Conservation (phyloP, 2,888 invertebrate genomes). For the Apamea anceps region DNA sequence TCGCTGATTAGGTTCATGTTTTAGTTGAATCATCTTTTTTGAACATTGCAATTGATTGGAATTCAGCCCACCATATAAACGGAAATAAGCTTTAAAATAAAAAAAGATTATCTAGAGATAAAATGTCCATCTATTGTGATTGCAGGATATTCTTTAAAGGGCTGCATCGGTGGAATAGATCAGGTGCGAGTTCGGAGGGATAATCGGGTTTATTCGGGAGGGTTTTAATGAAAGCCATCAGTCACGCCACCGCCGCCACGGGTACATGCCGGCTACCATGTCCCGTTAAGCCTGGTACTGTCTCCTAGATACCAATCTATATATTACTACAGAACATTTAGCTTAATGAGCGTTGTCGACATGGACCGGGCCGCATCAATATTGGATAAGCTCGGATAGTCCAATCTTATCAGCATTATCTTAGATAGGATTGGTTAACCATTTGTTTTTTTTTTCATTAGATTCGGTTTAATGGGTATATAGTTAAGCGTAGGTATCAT, state of each 20-base stretch:
- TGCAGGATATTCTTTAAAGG: conserved; percentile 54
- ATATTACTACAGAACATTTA: conserved; percentile 52
- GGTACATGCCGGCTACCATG: conserved; percentile 49
- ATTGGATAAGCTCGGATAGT: conserved; percentile 47
- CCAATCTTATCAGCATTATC: conserved; percentile 54
- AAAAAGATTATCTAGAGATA: conserved; percentile 7
- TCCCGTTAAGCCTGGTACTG: conserved; percentile 53
- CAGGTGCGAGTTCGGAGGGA: conserved; percentile 72
- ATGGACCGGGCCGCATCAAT: conserved; percentile 51
- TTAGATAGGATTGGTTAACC: conserved; percentile 36
- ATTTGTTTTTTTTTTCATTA: conserved; percentile 40
- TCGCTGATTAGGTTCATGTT: neutral
- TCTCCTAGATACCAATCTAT: conserved; percentile 58
- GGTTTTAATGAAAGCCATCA: conserved; percentile 77
- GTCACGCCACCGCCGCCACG: conserved; percentile 67
- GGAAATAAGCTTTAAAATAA: neutral
- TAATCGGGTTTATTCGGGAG: conserved; percentile 72
- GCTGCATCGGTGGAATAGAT: conserved; percentile 64
- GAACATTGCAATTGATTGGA: neutral
- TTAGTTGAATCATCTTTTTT: neutral
- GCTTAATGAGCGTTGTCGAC: conserved; percentile 62
- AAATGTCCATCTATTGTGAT: conserved; percentile 36
- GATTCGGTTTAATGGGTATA: conserved; percentile 23
- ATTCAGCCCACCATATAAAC: neutral
- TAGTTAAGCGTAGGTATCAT: neutral